phyloP scores from a whole-genome alignment of 2,113 vertebrate species.

The Aptenodytes patagonicus region DNA sequence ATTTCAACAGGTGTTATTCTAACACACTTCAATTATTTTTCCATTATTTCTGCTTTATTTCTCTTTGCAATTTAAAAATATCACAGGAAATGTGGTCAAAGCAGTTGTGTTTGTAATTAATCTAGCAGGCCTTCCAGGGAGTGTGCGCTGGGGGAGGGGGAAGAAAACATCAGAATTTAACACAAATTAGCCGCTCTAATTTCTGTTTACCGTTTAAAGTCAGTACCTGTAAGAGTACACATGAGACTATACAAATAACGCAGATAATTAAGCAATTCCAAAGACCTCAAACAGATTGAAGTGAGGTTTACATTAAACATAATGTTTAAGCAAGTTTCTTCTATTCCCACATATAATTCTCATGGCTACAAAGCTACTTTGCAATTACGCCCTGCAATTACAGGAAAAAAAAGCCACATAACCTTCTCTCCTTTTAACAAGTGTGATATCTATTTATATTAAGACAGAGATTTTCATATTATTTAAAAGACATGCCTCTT shows the following conservation, averaged over 20 bases:
- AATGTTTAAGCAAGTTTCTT: constrained; percentile 45
- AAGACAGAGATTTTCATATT: constrained; percentile 38
- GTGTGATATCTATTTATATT: background rate
- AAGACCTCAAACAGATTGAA: constrained; percentile 22
- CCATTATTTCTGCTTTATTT: constrained; percentile 22
- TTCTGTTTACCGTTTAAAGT: constrained; percentile 10
- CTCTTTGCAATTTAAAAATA: background rate
- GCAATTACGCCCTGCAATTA: constrained; percentile 8
- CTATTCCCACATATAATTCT: constrained; percentile 44
- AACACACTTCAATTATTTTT: background rate
- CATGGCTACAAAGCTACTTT: constrained; percentile 38
- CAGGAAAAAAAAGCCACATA: background rate
- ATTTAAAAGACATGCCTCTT: background rate
- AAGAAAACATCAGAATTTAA: background rate
- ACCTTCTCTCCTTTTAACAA: constrained; percentile 8
- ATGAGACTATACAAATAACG: background rate
- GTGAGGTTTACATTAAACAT: constrained; percentile 49
- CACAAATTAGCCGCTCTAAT: background rate
- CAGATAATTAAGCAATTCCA: constrained; percentile 31
- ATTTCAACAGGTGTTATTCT: background rate
- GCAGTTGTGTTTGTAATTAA: constrained; percentile 27
- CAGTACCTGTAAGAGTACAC: background rate
- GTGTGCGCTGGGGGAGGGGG: accelerated
- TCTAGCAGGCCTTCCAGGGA: background rate
- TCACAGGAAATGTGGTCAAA: background rate